Evolutionary conservation across 2,888 invertebrate genomes (phyloP), one percentile per base, ranked within the genome.

Genomic region (Galerucella pusilla): DNA sequence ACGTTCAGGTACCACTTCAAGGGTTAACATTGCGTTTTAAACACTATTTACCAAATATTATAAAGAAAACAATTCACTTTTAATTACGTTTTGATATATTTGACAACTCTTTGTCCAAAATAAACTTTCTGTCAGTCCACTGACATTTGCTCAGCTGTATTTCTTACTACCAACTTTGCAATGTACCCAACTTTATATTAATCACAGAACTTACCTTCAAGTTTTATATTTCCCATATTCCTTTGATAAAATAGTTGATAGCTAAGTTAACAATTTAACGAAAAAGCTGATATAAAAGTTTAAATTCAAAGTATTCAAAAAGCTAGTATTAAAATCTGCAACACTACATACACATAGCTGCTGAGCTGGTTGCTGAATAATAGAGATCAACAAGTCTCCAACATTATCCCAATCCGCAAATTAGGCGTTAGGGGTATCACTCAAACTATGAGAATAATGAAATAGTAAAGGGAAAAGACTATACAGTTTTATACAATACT

Each of bases 1-100:
- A 86, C 95, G 93, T 90, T 98, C 98, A 84, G 98, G 98, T 88
- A 96, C 93, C 85, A 98, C 96, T 91, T 98, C 98, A 88, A 98
- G 92, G 89, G 97, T 97, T 90, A 98, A 92, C 98, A 98, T 98
- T 88, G 86, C 91, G 88, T 78, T 75, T 73, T 77, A 71, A 67
- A 59, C 68, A 61, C 49, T 59, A 73, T 66, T 65, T 46, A 67
- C 68, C 54, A 60, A 66, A 71, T 75, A 66, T 67, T 61, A 68
- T 74, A 61, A 72, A 73, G 54, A 71, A 68, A 70, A 65, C 68
- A 72, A 71, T 73, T 54, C 70, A 57, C 57, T 70, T 68, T 72
- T 74, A 71, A 75, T 74, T 76, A 76, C 77, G 75, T 67, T 76
- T 76, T 72, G 63, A 68, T 77, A 75, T 77, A 76, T 73, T 72